Evolutionary conservation across 2,888 invertebrate genomes (phyloP).

Genomic region (Polia nebulosa): DNA sequence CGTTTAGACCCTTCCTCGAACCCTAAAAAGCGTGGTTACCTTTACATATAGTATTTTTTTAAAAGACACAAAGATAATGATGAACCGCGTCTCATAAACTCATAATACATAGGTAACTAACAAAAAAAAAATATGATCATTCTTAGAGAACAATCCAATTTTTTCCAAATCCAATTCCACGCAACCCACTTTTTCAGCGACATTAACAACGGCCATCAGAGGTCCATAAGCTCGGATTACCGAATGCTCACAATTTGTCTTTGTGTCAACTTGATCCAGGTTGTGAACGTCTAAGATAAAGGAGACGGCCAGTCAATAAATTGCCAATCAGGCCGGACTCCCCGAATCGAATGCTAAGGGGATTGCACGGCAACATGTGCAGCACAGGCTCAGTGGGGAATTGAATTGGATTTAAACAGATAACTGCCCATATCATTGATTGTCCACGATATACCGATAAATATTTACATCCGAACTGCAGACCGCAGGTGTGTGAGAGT

Average conservation of each 20-base stretch:
- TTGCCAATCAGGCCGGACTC: slow-evolving; percentile 68
- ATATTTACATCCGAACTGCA: slow-evolving; percentile 33
- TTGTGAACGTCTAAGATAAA: slow-evolving; percentile 70
- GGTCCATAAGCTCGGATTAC: slow-evolving; percentile 74
- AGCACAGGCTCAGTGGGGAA: slow-evolving; percentile 31
- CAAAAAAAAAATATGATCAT: neutral
- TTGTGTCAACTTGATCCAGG: slow-evolving; percentile 69
- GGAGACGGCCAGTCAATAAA: slow-evolving; percentile 68
- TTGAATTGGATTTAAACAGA: slow-evolving; percentile 53
- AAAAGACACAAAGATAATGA: neutral
- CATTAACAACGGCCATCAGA: slow-evolving; percentile 70
- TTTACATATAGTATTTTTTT: no score
- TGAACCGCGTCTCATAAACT: no score
- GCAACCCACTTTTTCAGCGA: slow-evolving; percentile 53
- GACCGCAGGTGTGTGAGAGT: slow-evolving; percentile 33
- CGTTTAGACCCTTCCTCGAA: no score
- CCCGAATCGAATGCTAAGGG: slow-evolving; percentile 53
- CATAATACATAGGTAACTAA: neutral
- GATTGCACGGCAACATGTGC: slow-evolving; percentile 45
- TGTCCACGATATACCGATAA: slow-evolving; percentile 30
- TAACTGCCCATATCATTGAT: slow-evolving; percentile 49
- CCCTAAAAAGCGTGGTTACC: no score
- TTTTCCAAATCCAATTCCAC: slow-evolving; percentile 43
- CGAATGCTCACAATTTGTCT: slow-evolving; percentile 74
- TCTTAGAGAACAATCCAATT: slow-evolving; percentile 8